phyloP scores from a whole-genome alignment of 2,113 vertebrate species.

The Cinclus cinclus region DNA sequence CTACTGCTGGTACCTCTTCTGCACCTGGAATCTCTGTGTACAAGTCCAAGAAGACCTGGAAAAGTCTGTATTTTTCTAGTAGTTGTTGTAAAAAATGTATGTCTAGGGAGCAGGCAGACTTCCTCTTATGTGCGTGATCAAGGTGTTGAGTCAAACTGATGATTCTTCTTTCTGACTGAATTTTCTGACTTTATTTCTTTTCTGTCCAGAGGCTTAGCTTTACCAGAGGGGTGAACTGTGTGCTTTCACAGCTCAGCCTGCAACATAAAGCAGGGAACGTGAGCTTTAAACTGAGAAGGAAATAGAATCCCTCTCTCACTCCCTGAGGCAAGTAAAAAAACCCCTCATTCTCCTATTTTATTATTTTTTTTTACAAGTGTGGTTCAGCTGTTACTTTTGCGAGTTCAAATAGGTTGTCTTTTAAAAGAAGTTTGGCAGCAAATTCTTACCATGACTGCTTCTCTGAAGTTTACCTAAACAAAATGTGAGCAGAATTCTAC shows the following conservation, averaged over 20 bases:
- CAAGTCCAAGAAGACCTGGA: background rate
- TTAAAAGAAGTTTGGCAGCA: background rate
- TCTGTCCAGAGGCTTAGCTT: constrained; percentile 9
- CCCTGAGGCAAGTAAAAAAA: background rate
- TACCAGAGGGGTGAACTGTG: background rate
- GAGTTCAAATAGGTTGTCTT: background rate
- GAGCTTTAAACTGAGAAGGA: constrained; percentile 22
- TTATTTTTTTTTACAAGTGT: background rate
- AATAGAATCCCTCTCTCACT: background rate
- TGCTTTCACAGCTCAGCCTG: constrained; percentile 11
- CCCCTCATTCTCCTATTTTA: background rate
- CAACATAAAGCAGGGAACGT: background rate
- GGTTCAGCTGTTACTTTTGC: background rate
- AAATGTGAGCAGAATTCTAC: background rate
- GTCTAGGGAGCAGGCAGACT: background rate
- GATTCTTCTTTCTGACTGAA: background rate
- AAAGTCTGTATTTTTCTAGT: background rate
- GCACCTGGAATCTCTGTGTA: background rate
- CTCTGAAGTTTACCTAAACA: background rate
- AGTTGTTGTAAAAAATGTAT: background rate
- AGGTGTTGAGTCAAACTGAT: background rate
- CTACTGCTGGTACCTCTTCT: background rate
- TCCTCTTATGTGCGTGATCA: background rate
- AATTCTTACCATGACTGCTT: background rate
- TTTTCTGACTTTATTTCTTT: background rate